Evolutionary conservation across 2,113 vertebrate species (phyloP), one percentile per base, ranked within the genome.

Genomic region (Anhinga rufa): DNA sequence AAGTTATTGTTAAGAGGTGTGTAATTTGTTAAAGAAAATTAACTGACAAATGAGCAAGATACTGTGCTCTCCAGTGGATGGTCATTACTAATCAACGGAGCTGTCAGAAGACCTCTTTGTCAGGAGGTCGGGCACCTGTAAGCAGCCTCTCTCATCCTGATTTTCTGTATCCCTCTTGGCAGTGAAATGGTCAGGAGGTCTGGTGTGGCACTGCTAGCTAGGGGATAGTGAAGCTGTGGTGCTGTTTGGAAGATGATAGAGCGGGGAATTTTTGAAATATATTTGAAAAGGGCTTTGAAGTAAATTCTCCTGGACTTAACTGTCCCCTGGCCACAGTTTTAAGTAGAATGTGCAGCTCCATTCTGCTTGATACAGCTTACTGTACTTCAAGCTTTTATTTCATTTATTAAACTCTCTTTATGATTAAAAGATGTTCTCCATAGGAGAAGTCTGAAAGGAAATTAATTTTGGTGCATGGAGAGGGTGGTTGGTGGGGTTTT

Each of bases 201-300:
- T 8, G 15, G 9, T 40, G 36, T 3, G 9, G 72, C 57, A 17
- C 58, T 74, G 22, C 42, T 68, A 34, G 34, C 10, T 32, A 16
- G 32, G n/a, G 34, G 11, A 38, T 3, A 6, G 22, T 36, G 32
- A 65, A 61, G 31, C 46, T 64, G 54, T 55, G 0, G 0, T 52
- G 60, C 15, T 28, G 4, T 57, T 74, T 78, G 44, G 55, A 75
- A 25, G 24, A 9, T 20, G 18, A 11, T 6, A 51, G 26, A 54
- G 7, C 12, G 7, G 21, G 48, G 25, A 58, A 14, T 52, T 86
- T 54, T 49, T 21, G 17, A 54, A 58, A 46, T 22, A 26, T 14
- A 14, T 71, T 60, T 76, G 20, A 46, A 69, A 77, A 65, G 34
- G 17, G 16, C n/a, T 86, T 83, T 12, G 18, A 38, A 76, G 24